Conservation (phyloP, 2,113 vertebrate species). For the Protomyctophum bolini region DNA sequence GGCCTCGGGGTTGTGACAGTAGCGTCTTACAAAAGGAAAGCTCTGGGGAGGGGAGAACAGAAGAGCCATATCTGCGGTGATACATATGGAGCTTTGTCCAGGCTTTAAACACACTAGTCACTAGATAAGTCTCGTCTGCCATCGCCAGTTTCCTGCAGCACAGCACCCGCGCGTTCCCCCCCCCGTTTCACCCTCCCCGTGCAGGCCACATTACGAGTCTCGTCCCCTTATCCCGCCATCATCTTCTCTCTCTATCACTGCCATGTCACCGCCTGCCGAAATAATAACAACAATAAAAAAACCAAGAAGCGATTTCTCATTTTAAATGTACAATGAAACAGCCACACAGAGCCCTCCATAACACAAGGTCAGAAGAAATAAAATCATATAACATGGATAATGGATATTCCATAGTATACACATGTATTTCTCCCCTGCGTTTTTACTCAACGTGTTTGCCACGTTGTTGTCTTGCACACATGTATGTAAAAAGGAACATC, state of each 20-base stretch:
- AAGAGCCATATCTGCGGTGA: slow-evolving; percentile 52
- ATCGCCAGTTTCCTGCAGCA: slow-evolving; percentile 46
- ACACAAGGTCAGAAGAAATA: slow-evolving; percentile 70
- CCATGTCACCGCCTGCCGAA: slow-evolving; percentile 24
- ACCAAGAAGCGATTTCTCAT: slow-evolving; percentile 27
- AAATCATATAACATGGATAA: slow-evolving; percentile 44
- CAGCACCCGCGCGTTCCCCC: slow-evolving; percentile 23
- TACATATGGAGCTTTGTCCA: slow-evolving; percentile 64
- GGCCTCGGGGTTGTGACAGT: slow-evolving; percentile 54
- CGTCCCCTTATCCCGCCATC: slow-evolving; percentile 35
- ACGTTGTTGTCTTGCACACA: slow-evolving; percentile 43
- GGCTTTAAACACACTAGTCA: slow-evolving; percentile 53
- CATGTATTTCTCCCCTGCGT: slow-evolving; percentile 65
- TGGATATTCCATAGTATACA: slow-evolving; percentile 54
- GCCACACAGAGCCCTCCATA: slow-evolving; percentile 69
- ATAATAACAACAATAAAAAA: neutral
- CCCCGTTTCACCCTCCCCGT: neutral
- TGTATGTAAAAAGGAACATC: slow-evolving; percentile 28
- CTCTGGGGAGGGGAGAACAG: slow-evolving; percentile 37
- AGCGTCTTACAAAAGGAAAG: slow-evolving; percentile 59
- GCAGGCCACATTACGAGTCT: slow-evolving; percentile 32
- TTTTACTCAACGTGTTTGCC: slow-evolving; percentile 47
- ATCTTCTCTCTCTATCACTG: slow-evolving; percentile 23
- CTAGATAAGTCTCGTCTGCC: slow-evolving; percentile 59
- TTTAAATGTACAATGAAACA: slow-evolving; percentile 42